Conservation (phyloP, 2,797 vertebrate genomes). For the Schizothorax lantsangensis region DNA sequence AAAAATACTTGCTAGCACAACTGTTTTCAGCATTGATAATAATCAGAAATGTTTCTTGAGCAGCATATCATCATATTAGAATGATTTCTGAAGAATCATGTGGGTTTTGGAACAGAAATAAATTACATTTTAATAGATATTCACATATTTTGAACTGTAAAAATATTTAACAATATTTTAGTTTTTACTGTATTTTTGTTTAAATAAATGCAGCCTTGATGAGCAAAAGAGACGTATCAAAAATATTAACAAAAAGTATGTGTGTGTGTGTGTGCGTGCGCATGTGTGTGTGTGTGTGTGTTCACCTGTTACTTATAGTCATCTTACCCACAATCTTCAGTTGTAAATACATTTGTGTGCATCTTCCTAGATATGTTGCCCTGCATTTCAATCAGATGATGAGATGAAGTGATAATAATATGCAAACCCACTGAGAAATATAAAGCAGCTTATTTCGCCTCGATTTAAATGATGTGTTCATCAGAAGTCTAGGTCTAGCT, state of each 20-base stretch:
- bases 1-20: not conserved
- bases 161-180: not conserved
- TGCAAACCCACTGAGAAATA: not conserved
- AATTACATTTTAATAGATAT: no score
- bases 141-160: no score
- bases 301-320: not conserved
- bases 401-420: not conserved
- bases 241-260: not conserved
- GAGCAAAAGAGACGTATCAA: not conserved
- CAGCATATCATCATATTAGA: not conserved
- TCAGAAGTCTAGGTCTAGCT: not conserved
- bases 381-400: not conserved
- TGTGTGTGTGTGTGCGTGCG: no score
- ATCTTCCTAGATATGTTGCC: not conserved
- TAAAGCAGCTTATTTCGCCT: not conserved
- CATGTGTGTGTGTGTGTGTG: not conserved
- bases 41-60: not conserved
- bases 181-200: not conserved
- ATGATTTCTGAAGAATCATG: not conserved
- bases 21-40: not conserved
- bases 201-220: not conserved
- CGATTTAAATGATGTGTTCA: not conserved
- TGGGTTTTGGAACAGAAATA: no score
- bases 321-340: not conserved
- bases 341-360: not conserved